phyloP scores from a whole-genome alignment of 2,113 vertebrate genomes.

The Ploceus nigricollis region DNA sequence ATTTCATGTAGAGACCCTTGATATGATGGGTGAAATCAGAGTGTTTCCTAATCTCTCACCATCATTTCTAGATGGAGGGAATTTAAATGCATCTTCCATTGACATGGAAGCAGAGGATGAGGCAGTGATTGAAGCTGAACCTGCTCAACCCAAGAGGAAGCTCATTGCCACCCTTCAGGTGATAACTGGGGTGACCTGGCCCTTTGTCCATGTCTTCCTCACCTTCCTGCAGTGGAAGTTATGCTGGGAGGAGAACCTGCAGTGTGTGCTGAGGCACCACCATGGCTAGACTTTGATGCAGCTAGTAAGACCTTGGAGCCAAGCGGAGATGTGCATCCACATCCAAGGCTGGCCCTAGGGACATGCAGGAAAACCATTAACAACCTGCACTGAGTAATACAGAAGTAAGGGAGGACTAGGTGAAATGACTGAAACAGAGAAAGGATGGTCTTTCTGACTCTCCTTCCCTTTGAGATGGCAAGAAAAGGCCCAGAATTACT shows the following conservation, averaged over 20 bases:
- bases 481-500: neutral
- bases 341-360: neutral
- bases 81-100: constrained; percentile 62
- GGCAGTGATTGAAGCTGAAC: constrained; percentile 61
- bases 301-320: neutral
- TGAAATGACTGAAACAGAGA: neutral
- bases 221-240: neutral
- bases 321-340: neutral
- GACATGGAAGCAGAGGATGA: constrained; percentile 69
- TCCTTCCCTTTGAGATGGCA: neutral
- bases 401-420: neutral
- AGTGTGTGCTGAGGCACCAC: neutral
- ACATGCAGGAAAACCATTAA: neutral
- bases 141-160: constrained; percentile 69
- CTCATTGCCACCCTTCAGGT: constrained; percentile 76
- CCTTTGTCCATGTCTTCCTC: neutral
- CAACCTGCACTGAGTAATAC: neutral
- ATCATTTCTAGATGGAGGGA: constrained; percentile 68
- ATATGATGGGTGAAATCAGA: neutral
- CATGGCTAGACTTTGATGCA: neutral
- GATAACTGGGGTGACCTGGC: neutral
- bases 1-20: neutral
- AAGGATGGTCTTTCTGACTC: neutral
- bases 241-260: neutral
- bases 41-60: neutral